These are phyloP conservation scores for Holothuria glaberrima DNA, from an alignment of 35 echinoderm and acorn worm species.

Conservation along the genomic window DNA sequence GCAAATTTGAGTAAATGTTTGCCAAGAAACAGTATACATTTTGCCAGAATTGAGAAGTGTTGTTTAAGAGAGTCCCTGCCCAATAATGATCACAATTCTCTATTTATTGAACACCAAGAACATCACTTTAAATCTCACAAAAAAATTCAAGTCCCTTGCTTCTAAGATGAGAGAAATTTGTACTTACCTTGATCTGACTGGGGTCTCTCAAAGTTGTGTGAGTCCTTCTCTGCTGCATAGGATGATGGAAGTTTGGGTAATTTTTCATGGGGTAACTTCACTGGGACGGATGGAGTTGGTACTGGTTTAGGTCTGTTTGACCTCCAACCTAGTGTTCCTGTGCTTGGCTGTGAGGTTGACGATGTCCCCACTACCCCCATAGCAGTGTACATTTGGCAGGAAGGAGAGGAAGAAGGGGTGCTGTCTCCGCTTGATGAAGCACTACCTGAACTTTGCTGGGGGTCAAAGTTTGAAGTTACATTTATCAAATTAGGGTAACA, in stretches of 20 bases:
- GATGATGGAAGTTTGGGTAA: slow-evolving; percentile 45
- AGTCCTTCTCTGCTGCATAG: slow-evolving; percentile 15
- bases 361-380: slow-evolving; percentile 39
- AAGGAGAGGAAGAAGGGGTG: slow-evolving; percentile 81
- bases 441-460: slow-evolving; percentile 65
- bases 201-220: slow-evolving; percentile 77
- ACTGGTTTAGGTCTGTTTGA: slow-evolving; percentile 71
- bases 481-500: too few relatives aligned
- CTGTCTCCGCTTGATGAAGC: slow-evolving; percentile 90
- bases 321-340: slow-evolving; percentile 53
- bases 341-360: slow-evolving; percentile 52
- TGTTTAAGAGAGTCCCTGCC: too few relatives aligned
- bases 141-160: too few relatives aligned
- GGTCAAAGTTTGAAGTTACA: too few relatives aligned
- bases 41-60: background rate
- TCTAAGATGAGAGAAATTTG: too few relatives aligned
- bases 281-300: slow-evolving; percentile 58
- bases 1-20: background rate
- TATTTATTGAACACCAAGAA: too few relatives aligned
- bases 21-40: background rate
- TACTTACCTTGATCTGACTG: slow-evolving; percentile 91
- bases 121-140: too few relatives aligned
- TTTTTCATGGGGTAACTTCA: slow-evolving; percentile 48
- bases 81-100: too few relatives aligned
- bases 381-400: slow-evolving; percentile 35